Conservation (phyloP, 2,888 invertebrate species). For the Dryocosmus kuriphilus region DNA sequence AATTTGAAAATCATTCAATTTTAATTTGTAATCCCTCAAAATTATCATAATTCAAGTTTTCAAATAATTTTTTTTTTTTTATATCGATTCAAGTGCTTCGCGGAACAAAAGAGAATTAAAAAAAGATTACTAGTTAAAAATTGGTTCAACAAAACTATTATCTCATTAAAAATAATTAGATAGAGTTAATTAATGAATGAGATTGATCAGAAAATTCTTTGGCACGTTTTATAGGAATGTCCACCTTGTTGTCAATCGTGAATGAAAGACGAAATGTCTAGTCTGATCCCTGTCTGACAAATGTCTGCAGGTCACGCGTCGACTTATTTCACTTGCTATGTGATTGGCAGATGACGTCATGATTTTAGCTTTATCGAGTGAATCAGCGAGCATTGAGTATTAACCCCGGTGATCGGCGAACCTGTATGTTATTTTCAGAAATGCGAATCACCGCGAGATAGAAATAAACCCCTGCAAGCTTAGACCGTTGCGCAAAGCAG, state of each 20-base stretch:
- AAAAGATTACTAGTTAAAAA: too few relatives aligned
- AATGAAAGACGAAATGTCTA: conserved; percentile 29
- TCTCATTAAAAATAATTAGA: background rate
- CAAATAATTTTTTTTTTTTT: too few relatives aligned
- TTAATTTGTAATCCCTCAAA: too few relatives aligned
- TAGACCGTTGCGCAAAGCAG: conserved; percentile 64
- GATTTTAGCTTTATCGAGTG: conserved; percentile 52
- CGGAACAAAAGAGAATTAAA: background rate
- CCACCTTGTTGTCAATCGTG: conserved; percentile 58
- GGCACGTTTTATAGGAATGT: background rate
- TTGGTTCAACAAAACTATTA: too few relatives aligned
- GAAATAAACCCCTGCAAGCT: conserved; percentile 67
- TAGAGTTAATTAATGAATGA: background rate
- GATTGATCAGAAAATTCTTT: background rate
- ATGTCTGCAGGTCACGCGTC: conserved; percentile 30
- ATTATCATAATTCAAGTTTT: too few relatives aligned
- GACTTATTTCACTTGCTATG: background rate
- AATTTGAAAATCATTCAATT: too few relatives aligned
- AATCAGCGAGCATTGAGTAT: conserved; percentile 56
- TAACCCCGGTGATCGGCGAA: conserved; percentile 57
- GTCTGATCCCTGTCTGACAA: conserved; percentile 23
- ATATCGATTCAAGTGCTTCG: background rate
- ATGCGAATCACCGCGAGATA: conserved; percentile 68
- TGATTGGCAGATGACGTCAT: conserved; percentile 47
- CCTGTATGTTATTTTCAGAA: conserved; percentile 68